phyloP scores from a whole-genome alignment of 2,888 invertebrate genomes.

The Augochlorella aurata region DNA sequence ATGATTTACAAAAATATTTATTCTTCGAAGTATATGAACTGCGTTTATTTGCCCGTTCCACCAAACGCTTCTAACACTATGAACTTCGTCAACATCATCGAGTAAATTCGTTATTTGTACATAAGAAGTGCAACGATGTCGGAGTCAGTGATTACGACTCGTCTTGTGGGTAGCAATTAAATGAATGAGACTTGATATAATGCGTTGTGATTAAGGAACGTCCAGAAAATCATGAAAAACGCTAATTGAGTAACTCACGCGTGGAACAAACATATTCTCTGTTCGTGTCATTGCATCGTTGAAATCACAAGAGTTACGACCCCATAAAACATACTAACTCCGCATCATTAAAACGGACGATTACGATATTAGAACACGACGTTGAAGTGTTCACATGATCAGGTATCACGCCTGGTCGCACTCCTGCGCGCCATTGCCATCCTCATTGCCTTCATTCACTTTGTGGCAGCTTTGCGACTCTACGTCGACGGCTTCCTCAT shows the following conservation, averaged over 20 bases:
- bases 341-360: background rate
- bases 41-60: background rate
- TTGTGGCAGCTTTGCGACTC: conserved; percentile 7
- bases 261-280: too few species aligned
- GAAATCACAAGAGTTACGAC: too few species aligned
- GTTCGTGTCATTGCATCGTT: too few species aligned
- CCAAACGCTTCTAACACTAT: conserved; percentile 5
- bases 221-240: too few species aligned
- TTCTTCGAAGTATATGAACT: conserved; percentile 8
- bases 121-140: conserved; percentile 29
- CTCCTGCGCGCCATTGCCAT: background rate
- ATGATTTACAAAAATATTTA: conserved; percentile 38
- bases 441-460: conserved; percentile 11
- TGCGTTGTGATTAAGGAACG: background rate
- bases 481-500: background rate
- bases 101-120: conserved; percentile 42
- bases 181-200: conserved; percentile 53
- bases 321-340: background rate
- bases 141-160: conserved; percentile 16
- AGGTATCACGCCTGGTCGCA: conserved; percentile 29
- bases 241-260: too few species aligned
- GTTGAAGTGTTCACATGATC: background rate
- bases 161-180: conserved; percentile 40
- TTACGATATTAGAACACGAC: background rate
- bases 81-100: conserved; percentile 9